Conservation (phyloP, 92 coral and sea anemone species). For the Siderastrea radians region DNA sequence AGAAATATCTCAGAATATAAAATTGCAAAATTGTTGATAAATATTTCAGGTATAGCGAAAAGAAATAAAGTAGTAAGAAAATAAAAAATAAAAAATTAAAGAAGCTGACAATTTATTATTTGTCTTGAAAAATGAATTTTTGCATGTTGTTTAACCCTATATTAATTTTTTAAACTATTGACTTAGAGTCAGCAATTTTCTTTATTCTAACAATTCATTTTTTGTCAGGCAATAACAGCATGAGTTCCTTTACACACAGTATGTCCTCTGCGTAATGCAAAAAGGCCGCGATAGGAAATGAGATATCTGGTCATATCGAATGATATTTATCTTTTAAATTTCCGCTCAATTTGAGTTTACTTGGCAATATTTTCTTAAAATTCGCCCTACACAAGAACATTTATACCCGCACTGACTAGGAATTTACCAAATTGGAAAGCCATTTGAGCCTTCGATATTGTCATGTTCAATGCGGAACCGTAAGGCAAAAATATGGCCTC, state of each 20-base stretch:
- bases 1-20: too few relatives aligned
- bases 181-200: too few relatives aligned
- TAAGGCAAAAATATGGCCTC: background rate
- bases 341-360: constrained; percentile 15
- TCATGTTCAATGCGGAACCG: too few relatives aligned
- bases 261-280: background rate
- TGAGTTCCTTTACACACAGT: constrained; percentile 33
- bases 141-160: background rate
- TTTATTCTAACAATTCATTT: constrained; percentile 4
- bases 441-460: background rate
- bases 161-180: background rate
- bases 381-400: background rate
- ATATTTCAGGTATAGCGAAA: background rate
- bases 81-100: background rate
- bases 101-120: background rate
- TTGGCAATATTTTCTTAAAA: background rate
- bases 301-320: background rate
- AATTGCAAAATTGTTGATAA: background rate
- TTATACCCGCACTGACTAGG: background rate
- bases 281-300: background rate
- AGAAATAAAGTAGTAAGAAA: background rate
- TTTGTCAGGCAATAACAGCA: constrained; percentile 15
- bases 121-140: background rate
- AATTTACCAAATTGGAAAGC: background rate
- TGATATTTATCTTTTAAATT: constrained; percentile 11